Conservation (phyloP, 2,113 vertebrate species). For the Aphyosemion australe region DNA sequence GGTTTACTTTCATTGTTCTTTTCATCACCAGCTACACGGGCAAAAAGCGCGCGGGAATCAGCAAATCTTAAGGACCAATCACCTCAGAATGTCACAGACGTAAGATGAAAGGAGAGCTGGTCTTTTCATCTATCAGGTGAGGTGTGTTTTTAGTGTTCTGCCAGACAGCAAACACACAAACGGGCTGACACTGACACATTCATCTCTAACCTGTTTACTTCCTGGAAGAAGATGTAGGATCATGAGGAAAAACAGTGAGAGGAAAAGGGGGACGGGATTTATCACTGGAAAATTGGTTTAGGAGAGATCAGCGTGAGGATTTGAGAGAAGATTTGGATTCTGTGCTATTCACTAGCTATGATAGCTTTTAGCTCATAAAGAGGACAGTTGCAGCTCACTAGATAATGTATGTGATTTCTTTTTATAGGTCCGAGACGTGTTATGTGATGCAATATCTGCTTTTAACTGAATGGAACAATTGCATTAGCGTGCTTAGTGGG, state of each 20-base stretch:
- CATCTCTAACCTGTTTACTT: conserved; percentile 53
- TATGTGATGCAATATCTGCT: conserved; percentile 48
- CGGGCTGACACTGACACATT: conserved; percentile 14
- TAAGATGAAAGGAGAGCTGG: conserved; percentile 62
- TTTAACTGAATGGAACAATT: conserved; percentile 50
- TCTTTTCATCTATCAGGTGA: conserved; percentile 63
- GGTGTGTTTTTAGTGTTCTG: conserved; percentile 40
- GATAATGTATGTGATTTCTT: conserved; percentile 61
- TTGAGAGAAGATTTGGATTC: conserved; percentile 21
- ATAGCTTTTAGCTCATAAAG: conserved; percentile 44
- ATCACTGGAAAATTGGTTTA: conserved; percentile 15
- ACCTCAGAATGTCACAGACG: conserved; percentile 58
- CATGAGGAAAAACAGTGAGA: conserved; percentile 11
- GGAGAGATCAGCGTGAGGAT: conserved; percentile 9
- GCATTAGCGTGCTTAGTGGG: conserved; percentile 42
- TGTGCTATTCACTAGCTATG: conserved; percentile 27
- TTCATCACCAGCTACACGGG: conserved; percentile 44
- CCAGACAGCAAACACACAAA: conserved; percentile 19
- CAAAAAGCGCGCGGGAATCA: conserved; percentile 38
- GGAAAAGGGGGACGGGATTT: conserved; percentile 11
- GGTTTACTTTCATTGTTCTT: conserved; percentile 39
- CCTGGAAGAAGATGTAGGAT: conserved; percentile 41
- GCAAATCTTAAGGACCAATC: conserved; percentile 47
- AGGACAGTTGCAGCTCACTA: conserved; percentile 26
- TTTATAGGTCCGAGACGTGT: conserved; percentile 47